These are phyloP conservation scores for Blera fallax DNA, from an alignment of 2,888 invertebrate genomes.

Conservation along the genomic window DNA sequence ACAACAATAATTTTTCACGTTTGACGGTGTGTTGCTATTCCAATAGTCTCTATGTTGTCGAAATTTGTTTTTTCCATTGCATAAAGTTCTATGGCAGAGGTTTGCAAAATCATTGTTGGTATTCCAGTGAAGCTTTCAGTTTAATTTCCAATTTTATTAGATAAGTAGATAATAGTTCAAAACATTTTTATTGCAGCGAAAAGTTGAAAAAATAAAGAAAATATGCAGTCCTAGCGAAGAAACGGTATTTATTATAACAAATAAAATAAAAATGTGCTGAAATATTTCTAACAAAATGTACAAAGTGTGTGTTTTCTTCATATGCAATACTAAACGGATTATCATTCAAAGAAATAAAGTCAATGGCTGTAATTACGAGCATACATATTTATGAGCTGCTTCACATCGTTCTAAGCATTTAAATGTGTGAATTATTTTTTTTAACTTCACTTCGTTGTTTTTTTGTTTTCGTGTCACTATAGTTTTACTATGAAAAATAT, in stretches of 20 bases:
- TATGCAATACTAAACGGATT: conserved; percentile 54
- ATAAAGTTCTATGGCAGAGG: not conserved
- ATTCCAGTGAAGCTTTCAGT: not conserved
- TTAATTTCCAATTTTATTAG: not conserved
- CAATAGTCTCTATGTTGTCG: too few species aligned
- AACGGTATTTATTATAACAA: conserved; percentile 77
- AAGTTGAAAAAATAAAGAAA: conserved; percentile 79
- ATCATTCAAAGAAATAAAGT: conserved; percentile 7
- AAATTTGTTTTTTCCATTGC: too few species aligned
- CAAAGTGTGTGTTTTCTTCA: conserved; percentile 51
- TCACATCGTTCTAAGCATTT: conserved; percentile 38
- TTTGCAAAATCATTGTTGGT: not conserved
- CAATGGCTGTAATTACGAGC: not conserved
- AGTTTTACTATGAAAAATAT: not conserved
- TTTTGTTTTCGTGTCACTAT: conserved; percentile 60
- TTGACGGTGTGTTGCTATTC: too few species aligned
- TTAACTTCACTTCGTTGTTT: conserved; percentile 28
- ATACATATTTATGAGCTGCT: conserved; percentile 30
- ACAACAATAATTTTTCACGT: too few species aligned
- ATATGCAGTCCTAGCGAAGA: conserved; percentile 80
- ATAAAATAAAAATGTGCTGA: not conserved
- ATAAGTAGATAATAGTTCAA: not conserved
- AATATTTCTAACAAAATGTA: conserved; percentile 71
- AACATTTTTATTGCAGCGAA: conserved; percentile 77
- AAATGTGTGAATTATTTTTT: conserved; percentile 22